A percentile compares a stretch with the other conserved stretches of the same genome.
phyloP scores from a whole-genome alignment of 2,797 vertebrate genomes.

The Pseudomugil gertrudae region DNA sequence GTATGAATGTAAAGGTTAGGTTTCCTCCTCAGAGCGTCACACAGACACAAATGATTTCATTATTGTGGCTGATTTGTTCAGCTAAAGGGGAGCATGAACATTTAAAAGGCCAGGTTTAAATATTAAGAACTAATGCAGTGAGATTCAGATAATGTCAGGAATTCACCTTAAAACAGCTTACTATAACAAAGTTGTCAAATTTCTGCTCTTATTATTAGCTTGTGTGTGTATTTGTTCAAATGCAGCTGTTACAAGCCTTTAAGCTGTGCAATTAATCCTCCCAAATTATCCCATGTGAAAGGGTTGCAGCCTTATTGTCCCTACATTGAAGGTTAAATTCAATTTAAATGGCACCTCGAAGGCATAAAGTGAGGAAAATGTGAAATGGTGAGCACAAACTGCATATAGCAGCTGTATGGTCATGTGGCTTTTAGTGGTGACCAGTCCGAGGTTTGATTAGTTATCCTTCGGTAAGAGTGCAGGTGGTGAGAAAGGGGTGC shows the following conservation, averaged over 20 bases:
- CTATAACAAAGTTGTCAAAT: constrained; percentile 1
- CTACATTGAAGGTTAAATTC: not conserved
- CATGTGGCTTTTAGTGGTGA: not conserved
- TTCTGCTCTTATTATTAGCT: constrained; percentile 6
- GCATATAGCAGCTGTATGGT: not conserved
- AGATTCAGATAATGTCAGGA: too few relatives aligned
- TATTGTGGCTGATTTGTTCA: not conserved
- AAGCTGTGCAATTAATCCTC: constrained; percentile 8
- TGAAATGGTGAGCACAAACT: too few relatives aligned
- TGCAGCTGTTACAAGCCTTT: not conserved
- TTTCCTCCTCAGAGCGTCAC: too few relatives aligned
- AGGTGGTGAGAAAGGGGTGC: not conserved
- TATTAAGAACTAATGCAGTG: too few relatives aligned
- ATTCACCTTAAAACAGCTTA: too few relatives aligned
- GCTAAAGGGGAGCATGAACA: not conserved
- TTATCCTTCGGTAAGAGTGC: not conserved
- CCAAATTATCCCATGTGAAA: not conserved
- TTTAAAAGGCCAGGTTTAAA: too few relatives aligned
- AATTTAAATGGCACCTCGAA: not conserved
- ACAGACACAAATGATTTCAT: too few relatives aligned
- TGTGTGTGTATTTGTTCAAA: not conserved
- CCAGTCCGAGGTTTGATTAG: not conserved
- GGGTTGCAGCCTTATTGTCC: too few relatives aligned
- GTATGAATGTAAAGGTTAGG: too few relatives aligned
- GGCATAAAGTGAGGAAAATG: too few relatives aligned